Evolutionary conservation across 2,113 vertebrate species (phyloP).

Genomic region (Lynx canadensis): DNA sequence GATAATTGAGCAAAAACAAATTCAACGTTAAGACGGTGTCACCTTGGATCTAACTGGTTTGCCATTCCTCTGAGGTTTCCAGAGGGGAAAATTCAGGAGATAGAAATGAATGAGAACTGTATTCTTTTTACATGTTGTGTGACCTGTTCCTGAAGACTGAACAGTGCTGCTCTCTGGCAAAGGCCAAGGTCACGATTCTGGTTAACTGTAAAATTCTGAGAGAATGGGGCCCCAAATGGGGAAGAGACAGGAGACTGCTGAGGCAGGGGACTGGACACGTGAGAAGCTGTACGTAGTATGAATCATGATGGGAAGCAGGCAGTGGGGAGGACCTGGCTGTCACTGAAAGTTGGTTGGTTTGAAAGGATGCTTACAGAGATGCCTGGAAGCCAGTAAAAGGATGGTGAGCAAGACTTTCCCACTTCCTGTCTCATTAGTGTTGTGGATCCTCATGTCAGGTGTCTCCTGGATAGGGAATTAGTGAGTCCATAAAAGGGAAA

Average conservation of each 20-base stretch:
- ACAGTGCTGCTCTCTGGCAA: background rate
- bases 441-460: background rate
- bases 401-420: conserved; percentile 41
- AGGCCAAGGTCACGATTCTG: background rate
- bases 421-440: conserved; percentile 20
- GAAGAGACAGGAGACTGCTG: background rate
- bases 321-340: background rate
- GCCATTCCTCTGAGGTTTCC: background rate
- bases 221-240: background rate
- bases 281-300: background rate
- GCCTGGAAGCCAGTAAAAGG: conserved; percentile 13
- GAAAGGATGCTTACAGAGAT: conserved; percentile 22
- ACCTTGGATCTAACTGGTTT: background rate
- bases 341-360: background rate
- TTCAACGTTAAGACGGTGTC: background rate
- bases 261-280: background rate
- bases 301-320: background rate
- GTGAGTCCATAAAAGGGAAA: conserved; percentile 60
- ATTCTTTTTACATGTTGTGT: conserved; percentile 20
- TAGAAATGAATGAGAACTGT: conserved; percentile 26
- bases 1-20: background rate
- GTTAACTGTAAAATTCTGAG: conserved; percentile 29
- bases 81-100: background rate
- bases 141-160: background rate
- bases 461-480: conserved; percentile 38